Evolutionary conservation across 2,113 vertebrate species (phyloP), one percentile per base, ranked within the genome.

Genomic region (Barnardius zonarius): DNA sequence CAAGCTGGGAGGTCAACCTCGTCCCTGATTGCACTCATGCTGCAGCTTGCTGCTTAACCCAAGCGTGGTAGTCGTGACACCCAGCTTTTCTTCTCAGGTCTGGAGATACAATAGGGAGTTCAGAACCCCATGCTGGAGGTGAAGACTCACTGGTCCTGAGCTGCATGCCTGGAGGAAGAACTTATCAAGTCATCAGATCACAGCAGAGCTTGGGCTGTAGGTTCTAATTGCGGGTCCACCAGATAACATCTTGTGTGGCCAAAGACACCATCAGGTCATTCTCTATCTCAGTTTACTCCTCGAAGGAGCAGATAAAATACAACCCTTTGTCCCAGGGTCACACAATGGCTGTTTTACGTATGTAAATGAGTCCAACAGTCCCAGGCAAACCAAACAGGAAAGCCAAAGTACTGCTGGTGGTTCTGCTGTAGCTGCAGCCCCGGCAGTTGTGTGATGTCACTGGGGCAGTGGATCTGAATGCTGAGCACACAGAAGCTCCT

Each of bases 331-430:
- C 91, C 9, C 4, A 16, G 75, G 62, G 76, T 57, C 80, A 75
- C 83, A 96, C 93, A 95, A 88, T 81, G 86, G 80, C 80, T 88
- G 73, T 88, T 94, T 89, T 96, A 94, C 70, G n/a, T 84, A 86
- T 59, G 95, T 61, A 92, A 95, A 93, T 92, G 57, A 83, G 49
- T 82, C 92, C 37, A 73, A 20, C 5, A 46, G 86, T 81, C 76
- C 78, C 80, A 13, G 64, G 62, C 79, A 82, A 93, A n/a, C 48
- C 0, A 28, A 44, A 83, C 57, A 31, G 92, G 80, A 76, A 51
- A 92, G 77, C 90, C 87, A 72, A 52, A 87, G 83, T 75, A 5
- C 37, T 48, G 77, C 80, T 75, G 83, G 83, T 64, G 86, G 33
- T 35, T 24, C 5, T 62, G 86, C 73, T 84, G 61, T 13, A 75